phyloP scores from a whole-genome alignment of 2,888 invertebrate genomes.

The Pelosia muscerda region DNA sequence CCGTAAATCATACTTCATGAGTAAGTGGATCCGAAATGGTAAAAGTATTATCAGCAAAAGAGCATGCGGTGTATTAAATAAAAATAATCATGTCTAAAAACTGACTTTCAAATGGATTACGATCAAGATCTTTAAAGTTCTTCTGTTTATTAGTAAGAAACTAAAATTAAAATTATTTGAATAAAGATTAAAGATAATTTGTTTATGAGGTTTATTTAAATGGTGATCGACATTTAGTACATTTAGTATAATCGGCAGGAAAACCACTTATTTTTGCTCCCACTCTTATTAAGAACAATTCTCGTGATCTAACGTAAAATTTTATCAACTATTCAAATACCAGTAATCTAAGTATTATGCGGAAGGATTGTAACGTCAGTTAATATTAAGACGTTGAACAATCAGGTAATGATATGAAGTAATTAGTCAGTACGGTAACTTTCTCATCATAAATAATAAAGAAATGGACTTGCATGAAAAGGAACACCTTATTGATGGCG shows the following conservation, averaged over 20 bases:
- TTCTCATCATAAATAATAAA: constrained; percentile 7
- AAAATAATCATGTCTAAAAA: neutral
- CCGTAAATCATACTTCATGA: too few relatives aligned
- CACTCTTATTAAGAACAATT: constrained; percentile 23
- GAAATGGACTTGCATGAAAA: constrained; percentile 36
- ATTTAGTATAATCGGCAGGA: neutral
- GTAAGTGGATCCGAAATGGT: too few relatives aligned
- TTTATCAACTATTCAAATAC: constrained; percentile 48
- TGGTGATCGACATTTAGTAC: too few relatives aligned
- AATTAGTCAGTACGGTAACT: neutral
- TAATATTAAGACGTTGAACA: constrained; percentile 30
- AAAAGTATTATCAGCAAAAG: too few relatives aligned
- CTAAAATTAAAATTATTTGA: too few relatives aligned
- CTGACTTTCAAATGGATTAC: neutral
- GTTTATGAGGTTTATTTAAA: too few relatives aligned
- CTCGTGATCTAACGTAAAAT: constrained; percentile 20
- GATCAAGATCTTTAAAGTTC: neutral
- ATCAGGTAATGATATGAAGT: constrained; percentile 33
- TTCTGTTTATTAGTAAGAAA: too few relatives aligned
- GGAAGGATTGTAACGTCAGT: constrained; percentile 44
- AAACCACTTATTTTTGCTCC: neutral
- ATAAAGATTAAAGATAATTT: too few relatives aligned
- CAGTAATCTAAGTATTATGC: constrained; percentile 27
- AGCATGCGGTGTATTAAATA: too few relatives aligned
- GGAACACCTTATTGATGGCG: constrained; percentile 25